Evolutionary conservation across 2,888 invertebrate genomes (phyloP).

Genomic region (Rhyacophila evoluta): DNA sequence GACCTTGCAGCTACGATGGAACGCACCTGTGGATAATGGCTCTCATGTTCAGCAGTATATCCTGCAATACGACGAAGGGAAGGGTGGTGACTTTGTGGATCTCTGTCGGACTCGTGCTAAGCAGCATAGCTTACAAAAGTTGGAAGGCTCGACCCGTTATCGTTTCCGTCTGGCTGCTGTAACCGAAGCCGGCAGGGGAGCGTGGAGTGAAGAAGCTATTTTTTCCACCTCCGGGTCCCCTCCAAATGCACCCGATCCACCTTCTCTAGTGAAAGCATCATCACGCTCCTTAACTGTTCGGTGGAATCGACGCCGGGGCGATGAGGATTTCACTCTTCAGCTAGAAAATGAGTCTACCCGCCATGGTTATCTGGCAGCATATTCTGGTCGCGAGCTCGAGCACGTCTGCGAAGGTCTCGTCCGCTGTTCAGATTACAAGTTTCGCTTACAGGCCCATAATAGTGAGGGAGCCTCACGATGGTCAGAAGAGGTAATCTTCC

Average conservation of each 20-base stretch:
- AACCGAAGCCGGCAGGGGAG: slow-evolving; percentile 83
- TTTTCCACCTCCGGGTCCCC: slow-evolving; percentile 84
- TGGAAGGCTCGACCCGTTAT: slow-evolving; percentile 84
- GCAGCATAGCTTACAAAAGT: slow-evolving; percentile 80
- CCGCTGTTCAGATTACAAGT: slow-evolving; percentile 84
- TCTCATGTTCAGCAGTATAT: slow-evolving; percentile 81
- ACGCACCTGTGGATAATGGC: slow-evolving; percentile 82
- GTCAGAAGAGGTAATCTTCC: slow-evolving; percentile 83
- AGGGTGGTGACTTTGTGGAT: slow-evolving; percentile 77
- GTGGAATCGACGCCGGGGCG: slow-evolving; percentile 81
- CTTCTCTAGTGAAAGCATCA: slow-evolving; percentile 74
- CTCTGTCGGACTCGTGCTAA: slow-evolving; percentile 79
- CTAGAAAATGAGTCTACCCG: slow-evolving; percentile 78
- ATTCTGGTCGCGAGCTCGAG: slow-evolving; percentile 80
- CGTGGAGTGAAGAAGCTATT: slow-evolving; percentile 76
- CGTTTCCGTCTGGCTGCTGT: slow-evolving; percentile 86
- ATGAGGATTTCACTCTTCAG: slow-evolving; percentile 86
- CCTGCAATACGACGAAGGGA: slow-evolving; percentile 82
- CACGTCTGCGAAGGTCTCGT: slow-evolving; percentile 77
- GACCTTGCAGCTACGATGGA: slow-evolving; percentile 78
- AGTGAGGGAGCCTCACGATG: slow-evolving; percentile 86
- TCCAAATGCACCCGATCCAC: slow-evolving; percentile 83
- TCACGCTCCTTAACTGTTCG: slow-evolving; percentile 76
- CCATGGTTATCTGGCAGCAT: slow-evolving; percentile 84
- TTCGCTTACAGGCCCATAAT: slow-evolving; percentile 84